These are phyloP conservation scores for Synanthedon formicaeformis DNA, from an alignment of 2,888 invertebrate species.

Conservation along the genomic window DNA sequence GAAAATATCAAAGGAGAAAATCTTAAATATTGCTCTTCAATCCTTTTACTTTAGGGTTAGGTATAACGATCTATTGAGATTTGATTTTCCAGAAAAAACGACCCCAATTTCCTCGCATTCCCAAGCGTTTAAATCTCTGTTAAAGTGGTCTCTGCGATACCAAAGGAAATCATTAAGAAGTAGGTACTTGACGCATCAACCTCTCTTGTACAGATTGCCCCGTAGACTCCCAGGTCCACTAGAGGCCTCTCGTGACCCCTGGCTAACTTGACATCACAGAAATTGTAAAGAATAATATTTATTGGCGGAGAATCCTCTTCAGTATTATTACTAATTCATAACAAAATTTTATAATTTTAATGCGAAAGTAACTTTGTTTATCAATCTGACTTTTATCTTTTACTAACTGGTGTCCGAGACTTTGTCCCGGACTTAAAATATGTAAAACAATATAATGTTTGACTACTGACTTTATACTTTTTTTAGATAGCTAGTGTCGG, in stretches of 20 bases:
- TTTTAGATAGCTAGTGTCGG: no score
- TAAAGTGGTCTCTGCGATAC: conserved; percentile 4
- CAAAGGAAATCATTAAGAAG: conserved; percentile 2
- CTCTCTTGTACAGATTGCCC: conserved; percentile 4
- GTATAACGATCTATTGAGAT: neutral
- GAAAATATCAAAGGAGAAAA: no score
- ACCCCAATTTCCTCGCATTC: conserved; percentile 1
- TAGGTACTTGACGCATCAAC: conserved; percentile 2
- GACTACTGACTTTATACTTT: no score
- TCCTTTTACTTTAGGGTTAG: neutral
- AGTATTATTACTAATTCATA: no score
- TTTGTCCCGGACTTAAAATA: no score
- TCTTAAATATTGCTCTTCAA: neutral
- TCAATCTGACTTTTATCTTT: no score
- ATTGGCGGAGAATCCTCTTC: no score
- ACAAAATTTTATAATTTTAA: no score
- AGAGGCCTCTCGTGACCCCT: neutral
- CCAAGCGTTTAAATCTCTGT: conserved; percentile 2
- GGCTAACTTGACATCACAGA: neutral
- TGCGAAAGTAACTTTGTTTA: no score
- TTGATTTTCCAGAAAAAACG: neutral
- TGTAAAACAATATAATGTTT: no score
- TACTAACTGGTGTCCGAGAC: no score
- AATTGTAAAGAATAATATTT: neutral
- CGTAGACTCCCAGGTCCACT: conserved; percentile 6